phyloP scores from a whole-genome alignment of 2,797 vertebrate species.

The Cercopithecus hamlyni region DNA sequence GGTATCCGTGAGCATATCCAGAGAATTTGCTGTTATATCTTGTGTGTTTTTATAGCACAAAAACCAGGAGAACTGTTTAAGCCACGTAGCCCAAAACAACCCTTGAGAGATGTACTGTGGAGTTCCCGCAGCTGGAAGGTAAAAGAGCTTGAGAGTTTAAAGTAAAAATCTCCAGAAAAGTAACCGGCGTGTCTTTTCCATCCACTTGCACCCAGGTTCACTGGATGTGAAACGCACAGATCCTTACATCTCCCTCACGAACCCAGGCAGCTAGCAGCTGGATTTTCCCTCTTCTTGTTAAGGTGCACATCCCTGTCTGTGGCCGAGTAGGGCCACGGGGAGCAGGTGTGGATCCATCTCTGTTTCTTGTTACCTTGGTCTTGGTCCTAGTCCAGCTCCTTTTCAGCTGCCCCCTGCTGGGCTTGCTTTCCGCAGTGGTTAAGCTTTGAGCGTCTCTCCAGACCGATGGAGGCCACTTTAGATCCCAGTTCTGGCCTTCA shows the following conservation, averaged over 20 bases:
- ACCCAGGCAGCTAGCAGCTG: neutral
- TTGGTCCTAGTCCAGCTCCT: neutral
- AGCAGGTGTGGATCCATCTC: accelerated
- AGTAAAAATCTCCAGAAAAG: neutral
- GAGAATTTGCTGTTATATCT: neutral
- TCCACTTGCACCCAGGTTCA: neutral
- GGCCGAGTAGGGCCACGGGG: accelerated
- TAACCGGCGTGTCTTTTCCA: neutral
- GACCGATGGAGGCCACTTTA: neutral
- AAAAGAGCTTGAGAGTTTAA: neutral
- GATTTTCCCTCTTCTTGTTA: neutral
- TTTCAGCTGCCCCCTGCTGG: neutral
- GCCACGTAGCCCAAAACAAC: neutral
- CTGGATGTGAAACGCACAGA: neutral
- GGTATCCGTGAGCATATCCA: neutral
- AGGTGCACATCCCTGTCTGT: neutral
- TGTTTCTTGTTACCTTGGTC: neutral
- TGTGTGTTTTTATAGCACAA: neutral
- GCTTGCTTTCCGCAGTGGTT: neutral
- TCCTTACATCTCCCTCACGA: neutral
- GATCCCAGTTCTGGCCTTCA: neutral
- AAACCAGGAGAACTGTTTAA: neutral
- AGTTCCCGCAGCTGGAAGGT: neutral
- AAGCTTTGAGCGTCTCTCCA: neutral
- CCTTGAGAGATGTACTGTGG: neutral